These are phyloP conservation scores for Lagorchestes hirsutus DNA, from an alignment of 2,797 vertebrate genomes.

Conservation along the genomic window DNA sequence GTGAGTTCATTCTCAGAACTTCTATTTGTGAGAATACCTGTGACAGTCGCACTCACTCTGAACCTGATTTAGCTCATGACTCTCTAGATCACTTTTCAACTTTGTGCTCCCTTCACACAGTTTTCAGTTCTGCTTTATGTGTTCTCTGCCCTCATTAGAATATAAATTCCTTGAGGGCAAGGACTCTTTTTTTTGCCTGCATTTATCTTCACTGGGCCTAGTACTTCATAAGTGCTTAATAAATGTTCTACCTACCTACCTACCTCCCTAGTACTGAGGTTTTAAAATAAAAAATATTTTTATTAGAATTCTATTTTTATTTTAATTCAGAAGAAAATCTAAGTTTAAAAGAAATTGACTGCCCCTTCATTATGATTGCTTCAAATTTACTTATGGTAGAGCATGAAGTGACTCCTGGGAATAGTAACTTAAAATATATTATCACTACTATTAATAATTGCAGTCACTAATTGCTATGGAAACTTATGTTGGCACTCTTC, in stretches of 20 bases:
- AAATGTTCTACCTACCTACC: slow-evolving; percentile 50
- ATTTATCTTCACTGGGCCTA: background rate
- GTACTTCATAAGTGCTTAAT: background rate
- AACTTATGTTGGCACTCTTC: slow-evolving; percentile 73
- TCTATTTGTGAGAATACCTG: background rate
- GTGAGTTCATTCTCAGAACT: background rate
- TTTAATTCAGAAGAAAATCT: slow-evolving; percentile 74
- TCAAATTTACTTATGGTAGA: slow-evolving; percentile 76
- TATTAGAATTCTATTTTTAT: slow-evolving; percentile 63
- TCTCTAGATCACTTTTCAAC: background rate
- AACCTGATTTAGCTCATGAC: background rate
- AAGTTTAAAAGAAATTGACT: slow-evolving; percentile 63
- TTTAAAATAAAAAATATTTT: slow-evolving; percentile 64
- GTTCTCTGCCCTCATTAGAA: background rate
- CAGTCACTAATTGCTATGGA: slow-evolving; percentile 79
- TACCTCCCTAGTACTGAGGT: background rate
- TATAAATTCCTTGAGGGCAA: background rate
- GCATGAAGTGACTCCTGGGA: slow-evolving; percentile 70
- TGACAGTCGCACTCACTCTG: background rate
- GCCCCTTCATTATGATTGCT: slow-evolving; percentile 71
- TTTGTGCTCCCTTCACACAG: background rate
- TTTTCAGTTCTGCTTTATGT: background rate
- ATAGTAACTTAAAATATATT: slow-evolving; percentile 75
- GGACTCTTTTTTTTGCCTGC: background rate
- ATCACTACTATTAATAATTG: slow-evolving; percentile 80